Base-by-base conservation (phyloP, 2,113 vertebrate genomes). In the Gopherus flavomarginatus region DNA sequence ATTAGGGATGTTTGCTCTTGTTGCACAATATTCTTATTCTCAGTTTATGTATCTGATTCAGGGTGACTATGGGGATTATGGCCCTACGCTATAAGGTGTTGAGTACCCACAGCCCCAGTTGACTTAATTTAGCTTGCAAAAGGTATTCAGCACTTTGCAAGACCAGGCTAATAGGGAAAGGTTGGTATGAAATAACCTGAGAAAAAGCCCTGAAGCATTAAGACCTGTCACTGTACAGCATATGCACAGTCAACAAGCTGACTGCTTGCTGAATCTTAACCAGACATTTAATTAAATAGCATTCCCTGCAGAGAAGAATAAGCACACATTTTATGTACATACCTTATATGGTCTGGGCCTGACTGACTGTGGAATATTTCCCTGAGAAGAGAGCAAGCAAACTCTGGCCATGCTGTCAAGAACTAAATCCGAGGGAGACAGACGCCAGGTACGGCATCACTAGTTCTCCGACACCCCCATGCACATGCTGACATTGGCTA, bases 361-460 rank as follows among this genome's bases (percentile, higher is more conserved):
- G 90, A 75, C 65, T 80, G 93, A 84, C 79, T 38, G 87, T 92
- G 90, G 90, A 85, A 21, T 29, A 3, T 82, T 83, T 86, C 56
- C 85, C 82, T 86, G 78, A 94, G 86, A 81, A 88, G 38, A 24
- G 38, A 94, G 27, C 54, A 69, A 85, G 82, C 57, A 11, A 88
- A 94, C 29, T 95, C 83, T 90, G 85, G 85, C 83, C 95, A 78
- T 26, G 72, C 0, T 94, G 83, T 81, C 81, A 92, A 93, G 14
- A 95, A 92, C 78, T 11, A 90, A 91, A 94, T 95, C 69, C 57
- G 87, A 86, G 93, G 87, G 82, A 95, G 93, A 79, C 65, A 90
- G 62, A 86, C 57, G 92, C 54, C 42, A 86, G 90, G 75, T n/a
- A 81, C 87, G 85, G 72, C 72, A 95, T 94, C 44, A 14, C 83